Conservation (phyloP, 2,888 invertebrate species). For the Coecobrya sp. region DNA sequence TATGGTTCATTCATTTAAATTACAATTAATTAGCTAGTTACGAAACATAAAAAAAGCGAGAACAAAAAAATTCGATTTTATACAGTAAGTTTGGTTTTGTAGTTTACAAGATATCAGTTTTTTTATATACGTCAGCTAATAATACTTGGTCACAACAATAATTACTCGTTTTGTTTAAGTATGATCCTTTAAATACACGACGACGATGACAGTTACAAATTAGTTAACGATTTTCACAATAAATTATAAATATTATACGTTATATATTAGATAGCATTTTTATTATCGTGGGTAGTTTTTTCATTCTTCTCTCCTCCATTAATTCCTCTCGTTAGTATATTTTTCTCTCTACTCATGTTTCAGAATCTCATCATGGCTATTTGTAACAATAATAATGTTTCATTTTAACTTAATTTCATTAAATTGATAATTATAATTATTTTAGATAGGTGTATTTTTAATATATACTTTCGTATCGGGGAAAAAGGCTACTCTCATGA, state of each 20-base stretch:
- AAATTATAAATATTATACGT: neutral
- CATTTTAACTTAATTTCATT: too few species aligned
- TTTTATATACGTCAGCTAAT: slow-evolving; percentile 6
- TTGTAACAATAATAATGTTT: too few species aligned
- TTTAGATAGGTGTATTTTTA: too few species aligned
- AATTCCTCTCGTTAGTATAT: neutral
- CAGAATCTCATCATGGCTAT: neutral
- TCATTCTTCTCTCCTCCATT: neutral
- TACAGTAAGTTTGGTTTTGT: neutral
- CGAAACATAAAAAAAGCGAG: too few species aligned
- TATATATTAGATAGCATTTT: neutral
- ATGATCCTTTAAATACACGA: neutral
- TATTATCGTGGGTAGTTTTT: neutral
- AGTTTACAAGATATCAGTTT: neutral
- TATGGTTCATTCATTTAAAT: too few species aligned
- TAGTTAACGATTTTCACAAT: neutral
- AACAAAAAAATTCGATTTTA: too few species aligned
- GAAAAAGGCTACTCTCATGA: slow-evolving; percentile 39
- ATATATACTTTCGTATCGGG: too few species aligned
- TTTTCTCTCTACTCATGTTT: neutral
- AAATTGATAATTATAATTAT: too few species aligned
- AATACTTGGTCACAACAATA: slow-evolving; percentile 32
- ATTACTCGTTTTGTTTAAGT: neutral
- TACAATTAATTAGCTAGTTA: neutral
- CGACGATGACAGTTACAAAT: neutral